Evolutionary conservation across 2,888 invertebrate genomes (phyloP).

Genomic region (Axea sp.): DNA sequence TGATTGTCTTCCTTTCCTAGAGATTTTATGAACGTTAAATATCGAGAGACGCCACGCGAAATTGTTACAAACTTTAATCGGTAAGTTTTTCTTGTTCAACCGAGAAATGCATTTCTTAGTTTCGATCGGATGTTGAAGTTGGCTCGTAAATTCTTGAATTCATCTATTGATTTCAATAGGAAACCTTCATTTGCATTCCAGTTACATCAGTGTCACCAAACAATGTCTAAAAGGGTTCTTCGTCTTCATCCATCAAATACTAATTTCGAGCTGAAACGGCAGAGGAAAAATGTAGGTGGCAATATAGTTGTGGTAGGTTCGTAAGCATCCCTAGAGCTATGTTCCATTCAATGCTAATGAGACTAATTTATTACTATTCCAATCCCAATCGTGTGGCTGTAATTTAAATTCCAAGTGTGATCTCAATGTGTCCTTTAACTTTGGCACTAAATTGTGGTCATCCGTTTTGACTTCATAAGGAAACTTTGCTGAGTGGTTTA

Average conservation of each 20-base stretch:
- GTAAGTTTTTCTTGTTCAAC: conserved; percentile 4
- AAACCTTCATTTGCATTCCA: conserved; percentile 55
- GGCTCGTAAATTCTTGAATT: conserved; percentile 44
- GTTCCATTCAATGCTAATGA: conserved; percentile 1
- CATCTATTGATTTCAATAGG: conserved; percentile 54
- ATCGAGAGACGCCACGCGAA: conserved; percentile 1
- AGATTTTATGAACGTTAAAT: conserved; percentile 16
- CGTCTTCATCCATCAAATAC: conserved; percentile 56
- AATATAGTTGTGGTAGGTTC: conserved; percentile 37
- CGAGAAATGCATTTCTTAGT: conserved; percentile 10
- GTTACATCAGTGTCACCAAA: conserved; percentile 57
- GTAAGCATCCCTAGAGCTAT: not conserved
- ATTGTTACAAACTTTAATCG: too few species aligned
- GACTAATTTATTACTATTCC: conserved; percentile 20
- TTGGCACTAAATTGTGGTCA: conserved; percentile 9
- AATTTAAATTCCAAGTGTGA: conserved; percentile 9
- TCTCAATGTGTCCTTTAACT: not conserved
- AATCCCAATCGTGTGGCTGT: conserved; percentile 1
- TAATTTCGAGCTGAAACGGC: conserved; percentile 42
- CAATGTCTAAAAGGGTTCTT: conserved; percentile 53
- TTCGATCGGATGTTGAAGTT: conserved; percentile 22
- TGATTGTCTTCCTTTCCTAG: conserved; percentile 45
- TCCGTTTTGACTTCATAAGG: not conserved
- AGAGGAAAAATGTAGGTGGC: conserved; percentile 43
- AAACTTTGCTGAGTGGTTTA: not conserved